phyloP scores from a whole-genome alignment of 2,113 vertebrate species.

The Caranx ignobilis region DNA sequence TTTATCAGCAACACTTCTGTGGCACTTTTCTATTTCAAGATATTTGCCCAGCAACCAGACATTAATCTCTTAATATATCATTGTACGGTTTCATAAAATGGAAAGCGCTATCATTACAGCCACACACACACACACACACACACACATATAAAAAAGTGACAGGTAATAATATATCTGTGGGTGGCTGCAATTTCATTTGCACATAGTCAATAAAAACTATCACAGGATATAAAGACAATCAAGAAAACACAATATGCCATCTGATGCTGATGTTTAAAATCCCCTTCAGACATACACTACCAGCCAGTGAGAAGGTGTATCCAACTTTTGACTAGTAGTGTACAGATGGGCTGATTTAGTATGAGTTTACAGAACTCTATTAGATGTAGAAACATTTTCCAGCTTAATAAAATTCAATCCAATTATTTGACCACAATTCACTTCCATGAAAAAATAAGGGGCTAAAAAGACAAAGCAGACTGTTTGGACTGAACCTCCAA shows the following conservation, averaged over 20 bases:
- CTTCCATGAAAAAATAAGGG: neutral
- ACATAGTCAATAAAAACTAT: no score
- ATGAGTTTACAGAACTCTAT: neutral
- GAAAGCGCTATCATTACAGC: neutral
- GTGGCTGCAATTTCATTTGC: no score
- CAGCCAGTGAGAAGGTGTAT: no score
- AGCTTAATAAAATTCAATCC: constrained; percentile 9
- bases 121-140: neutral
- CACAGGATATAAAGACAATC: no score
- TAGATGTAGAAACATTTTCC: neutral
- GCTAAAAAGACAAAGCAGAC: neutral
- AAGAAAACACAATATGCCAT: no score
- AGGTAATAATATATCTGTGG: no score
- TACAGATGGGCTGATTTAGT: no score
- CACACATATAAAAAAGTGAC: neutral
- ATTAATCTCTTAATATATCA: constrained; percentile 1
- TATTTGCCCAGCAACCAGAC: constrained; percentile 9
- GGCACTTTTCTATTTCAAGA: neutral
- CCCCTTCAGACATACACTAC: no score
- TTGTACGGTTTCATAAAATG: neutral
- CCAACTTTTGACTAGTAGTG: no score
- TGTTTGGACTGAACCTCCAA: no score
- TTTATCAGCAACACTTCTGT: neutral
- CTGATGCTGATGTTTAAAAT: no score
- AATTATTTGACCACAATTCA: neutral